A percentile compares a stretch with the other conserved stretches of the same genome.
Conservation (phyloP, 2,113 vertebrate genomes). For the Oceanodroma tethys region DNA sequence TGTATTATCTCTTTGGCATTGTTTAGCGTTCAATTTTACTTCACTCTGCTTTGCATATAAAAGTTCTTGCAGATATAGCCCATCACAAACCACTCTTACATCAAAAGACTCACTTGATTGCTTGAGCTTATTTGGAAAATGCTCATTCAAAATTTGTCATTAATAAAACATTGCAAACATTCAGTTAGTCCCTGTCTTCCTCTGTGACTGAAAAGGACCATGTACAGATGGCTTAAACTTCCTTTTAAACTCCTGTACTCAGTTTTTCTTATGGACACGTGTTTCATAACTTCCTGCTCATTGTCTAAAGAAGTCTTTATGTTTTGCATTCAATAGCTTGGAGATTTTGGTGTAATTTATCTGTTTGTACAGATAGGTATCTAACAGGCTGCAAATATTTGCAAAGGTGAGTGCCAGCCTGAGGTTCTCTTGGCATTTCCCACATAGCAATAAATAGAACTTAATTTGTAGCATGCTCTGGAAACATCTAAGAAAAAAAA, state of each 20-base stretch:
- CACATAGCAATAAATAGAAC: background rate
- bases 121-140: background rate
- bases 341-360: background rate
- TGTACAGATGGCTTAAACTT: background rate
- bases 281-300: background rate
- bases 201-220: background rate
- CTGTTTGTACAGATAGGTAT: background rate
- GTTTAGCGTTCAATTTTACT: background rate
- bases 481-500: background rate
- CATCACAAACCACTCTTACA: background rate
- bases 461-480: background rate
- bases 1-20: background rate
- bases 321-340: background rate
- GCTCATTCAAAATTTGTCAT: background rate
- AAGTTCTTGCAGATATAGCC: background rate
- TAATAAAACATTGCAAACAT: background rate
- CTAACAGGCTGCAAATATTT: background rate
- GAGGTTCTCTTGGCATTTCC: background rate
- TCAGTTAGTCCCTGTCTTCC: background rate
- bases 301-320: background rate
- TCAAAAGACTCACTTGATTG: background rate
- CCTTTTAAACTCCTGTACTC: background rate
- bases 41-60: background rate
- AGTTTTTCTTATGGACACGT: background rate
- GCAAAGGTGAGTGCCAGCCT: background rate